phyloP scores from a whole-genome alignment of 2,888 invertebrate species.

The Nasonovia ribisnigri region DNA sequence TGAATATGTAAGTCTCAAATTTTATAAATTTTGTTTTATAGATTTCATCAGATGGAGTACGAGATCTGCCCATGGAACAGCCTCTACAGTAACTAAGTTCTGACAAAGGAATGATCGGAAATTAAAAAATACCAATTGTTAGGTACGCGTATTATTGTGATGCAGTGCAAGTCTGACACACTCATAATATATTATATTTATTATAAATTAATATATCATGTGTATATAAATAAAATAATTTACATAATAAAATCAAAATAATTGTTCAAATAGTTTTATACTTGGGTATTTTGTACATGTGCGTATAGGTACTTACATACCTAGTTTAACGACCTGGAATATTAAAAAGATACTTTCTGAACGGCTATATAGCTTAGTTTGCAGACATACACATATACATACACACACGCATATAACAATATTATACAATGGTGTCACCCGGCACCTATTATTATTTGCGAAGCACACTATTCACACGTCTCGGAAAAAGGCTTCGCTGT shows the following conservation, averaged over 20 bases:
- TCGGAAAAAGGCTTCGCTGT: neutral
- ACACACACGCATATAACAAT: neutral
- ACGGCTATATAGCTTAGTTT: neutral
- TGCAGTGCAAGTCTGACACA: neutral
- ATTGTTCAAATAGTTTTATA: neutral
- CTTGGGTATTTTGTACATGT: neutral
- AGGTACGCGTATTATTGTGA: neutral
- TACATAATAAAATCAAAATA: neutral
- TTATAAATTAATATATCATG: neutral
- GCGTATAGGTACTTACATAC: neutral
- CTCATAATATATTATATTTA: neutral
- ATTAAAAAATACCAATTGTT: neutral
- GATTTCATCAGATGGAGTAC: conserved; percentile 57
- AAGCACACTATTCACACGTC: neutral
- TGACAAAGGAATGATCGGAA: neutral
- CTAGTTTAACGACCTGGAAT: conserved; percentile 49
- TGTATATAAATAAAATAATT: conserved; percentile 2
- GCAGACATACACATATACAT: neutral
- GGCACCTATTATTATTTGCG: conserved; percentile 61
- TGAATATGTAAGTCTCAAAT: neutral
- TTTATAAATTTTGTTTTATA: conserved; percentile 1
- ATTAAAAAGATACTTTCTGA: conserved; percentile 27
- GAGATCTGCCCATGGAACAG: neutral
- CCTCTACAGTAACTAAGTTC: neutral
- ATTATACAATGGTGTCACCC: conserved; percentile 54